Percentiles rank a stretch among this genome's conserved stretches.
Evolutionary conservation across 2,113 vertebrate species (phyloP).

Genomic region (Lota lota): DNA sequence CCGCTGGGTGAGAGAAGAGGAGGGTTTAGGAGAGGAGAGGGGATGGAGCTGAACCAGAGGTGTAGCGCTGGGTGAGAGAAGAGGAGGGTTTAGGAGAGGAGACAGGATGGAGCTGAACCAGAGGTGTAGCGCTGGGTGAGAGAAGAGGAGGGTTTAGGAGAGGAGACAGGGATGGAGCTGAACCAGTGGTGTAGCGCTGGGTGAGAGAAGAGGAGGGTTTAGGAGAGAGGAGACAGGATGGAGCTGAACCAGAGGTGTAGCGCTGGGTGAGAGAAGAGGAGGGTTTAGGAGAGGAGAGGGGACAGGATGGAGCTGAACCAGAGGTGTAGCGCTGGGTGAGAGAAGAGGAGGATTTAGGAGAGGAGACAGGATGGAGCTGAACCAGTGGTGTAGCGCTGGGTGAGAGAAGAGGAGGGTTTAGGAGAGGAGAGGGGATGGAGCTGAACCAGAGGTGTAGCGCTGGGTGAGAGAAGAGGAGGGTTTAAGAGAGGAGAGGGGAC

Average conservation of each 20-base stretch:
- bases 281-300: neutral
- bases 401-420: conserved; percentile 12
- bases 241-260: no score
- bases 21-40: neutral
- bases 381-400: conserved; percentile 35
- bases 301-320: neutral
- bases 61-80: neutral
- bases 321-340: neutral
- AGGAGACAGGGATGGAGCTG: neutral
- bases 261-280: conserved; percentile 39
- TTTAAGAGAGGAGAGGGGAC: no score
- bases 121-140: conserved; percentile 38
- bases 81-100: neutral
- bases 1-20: conserved; percentile 43
- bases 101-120: no score
- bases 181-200: neutral
- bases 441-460: neutral
- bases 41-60: neutral
- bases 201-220: neutral
- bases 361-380: no score
- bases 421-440: neutral
- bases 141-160: conserved; percentile 8
- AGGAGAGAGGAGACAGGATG: no score
- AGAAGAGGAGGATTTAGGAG: neutral
- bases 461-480: neutral